Conservation (phyloP, 2,113 vertebrate species). For the Hippocampus comes region DNA sequence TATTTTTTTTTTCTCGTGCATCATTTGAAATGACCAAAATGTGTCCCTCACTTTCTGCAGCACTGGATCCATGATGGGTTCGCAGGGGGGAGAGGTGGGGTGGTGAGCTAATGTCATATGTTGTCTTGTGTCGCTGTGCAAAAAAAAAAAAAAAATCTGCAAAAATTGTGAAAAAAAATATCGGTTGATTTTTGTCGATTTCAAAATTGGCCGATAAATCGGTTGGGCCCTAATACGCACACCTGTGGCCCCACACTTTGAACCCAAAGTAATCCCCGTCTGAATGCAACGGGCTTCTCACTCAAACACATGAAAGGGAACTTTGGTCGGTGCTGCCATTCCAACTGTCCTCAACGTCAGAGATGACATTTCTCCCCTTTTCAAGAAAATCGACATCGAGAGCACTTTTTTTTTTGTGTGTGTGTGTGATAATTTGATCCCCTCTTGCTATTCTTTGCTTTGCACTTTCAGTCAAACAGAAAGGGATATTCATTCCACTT, state of each 20-base stretch:
- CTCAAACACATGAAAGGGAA: conserved; percentile 42
- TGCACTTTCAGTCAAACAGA: conserved; percentile 37
- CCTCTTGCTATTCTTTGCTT: conserved; percentile 39
- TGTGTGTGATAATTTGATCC: conserved; percentile 35
- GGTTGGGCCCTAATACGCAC: conserved; percentile 20
- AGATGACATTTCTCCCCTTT: conserved; percentile 11
- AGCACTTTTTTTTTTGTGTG: conserved; percentile 22
- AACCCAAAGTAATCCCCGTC: conserved; percentile 30
- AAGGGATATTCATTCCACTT: conserved; percentile 41
- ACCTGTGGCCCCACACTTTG: conserved; percentile 44
- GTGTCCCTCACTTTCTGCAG: conserved; percentile 1
- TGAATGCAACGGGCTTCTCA: conserved; percentile 40
- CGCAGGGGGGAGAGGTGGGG: conserved; percentile 12
- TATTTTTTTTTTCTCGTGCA: conserved; percentile 35
- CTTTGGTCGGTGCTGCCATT: conserved; percentile 29
- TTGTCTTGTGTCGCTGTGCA: too few relatives aligned
- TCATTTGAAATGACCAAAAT: conserved; percentile 38
- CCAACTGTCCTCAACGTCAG: conserved; percentile 23
- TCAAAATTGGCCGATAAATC: too few relatives aligned
- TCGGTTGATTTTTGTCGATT: too few relatives aligned
- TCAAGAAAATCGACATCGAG: conserved; percentile 13
- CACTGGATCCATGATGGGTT: conserved; percentile 1
- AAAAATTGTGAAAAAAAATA: too few relatives aligned
- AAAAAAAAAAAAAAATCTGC: too few relatives aligned
- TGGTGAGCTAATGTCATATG: too few relatives aligned